Base-by-base conservation (phyloP, 2,113 vertebrate genomes). In the Hydropotes inermis region DNA sequence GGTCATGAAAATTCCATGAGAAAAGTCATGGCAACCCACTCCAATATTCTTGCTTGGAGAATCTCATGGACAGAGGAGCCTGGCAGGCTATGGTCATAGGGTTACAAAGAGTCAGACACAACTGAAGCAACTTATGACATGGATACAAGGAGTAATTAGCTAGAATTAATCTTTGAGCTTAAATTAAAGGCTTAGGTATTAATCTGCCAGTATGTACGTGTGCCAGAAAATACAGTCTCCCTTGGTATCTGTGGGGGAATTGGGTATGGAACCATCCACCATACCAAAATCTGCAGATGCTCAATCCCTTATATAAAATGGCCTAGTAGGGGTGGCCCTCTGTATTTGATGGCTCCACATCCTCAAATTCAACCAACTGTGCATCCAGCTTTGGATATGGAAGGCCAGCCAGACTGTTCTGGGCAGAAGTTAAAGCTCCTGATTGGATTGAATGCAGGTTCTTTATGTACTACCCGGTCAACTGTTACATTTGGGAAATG, bases 391-490 rank as follows among this genome's bases (percentile, higher is more conserved):
- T 54, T 52, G 50, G 30, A 23, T 54, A n/a, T 33, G 10, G 79
- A 82, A 21, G 30, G 30, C 30, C 47, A 52, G 30, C 30, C 47
- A 52, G 30, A n/a, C 5, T 23, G 50, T 47, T 39, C 0, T 86
- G 9, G 5, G 67, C 36, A n/a, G 64, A 58, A n/a, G 4, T 6
- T 28, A 3, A 78, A 87, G 23, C n/a, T 81, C 13, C 50, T 55
- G 64, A 88, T 52, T 7, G 10, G 13, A 33, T 2, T 54, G 2
- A 86, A n/a, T 4, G 11, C 3, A 2, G 4, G 2, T 78, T 30
- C 30, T 94, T 74, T 1, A 76, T 0, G 1, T 47, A 28, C 7
- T 12, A 39, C 2, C 7, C 0, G 7, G 43, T 17, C 5, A 47
- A 12, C 6, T 30, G 6, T 43, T 76, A 76, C 23, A 76, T 43